Percentiles rank a stretch among this genome's conserved stretches.
Evolutionary conservation across 2,888 invertebrate genomes (phyloP).

Genomic region (Polymixis flavicincta): DNA sequence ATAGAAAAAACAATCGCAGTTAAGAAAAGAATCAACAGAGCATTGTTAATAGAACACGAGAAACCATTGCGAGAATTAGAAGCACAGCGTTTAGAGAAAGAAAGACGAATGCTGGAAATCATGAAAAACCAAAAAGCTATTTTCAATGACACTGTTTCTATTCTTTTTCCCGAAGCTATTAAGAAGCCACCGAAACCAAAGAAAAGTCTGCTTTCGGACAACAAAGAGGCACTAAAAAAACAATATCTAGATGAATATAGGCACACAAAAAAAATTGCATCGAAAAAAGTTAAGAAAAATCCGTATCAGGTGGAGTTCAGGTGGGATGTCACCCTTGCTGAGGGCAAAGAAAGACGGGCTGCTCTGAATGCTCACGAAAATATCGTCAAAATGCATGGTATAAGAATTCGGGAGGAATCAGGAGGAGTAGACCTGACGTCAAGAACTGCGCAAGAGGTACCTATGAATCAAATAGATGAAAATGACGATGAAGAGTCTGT

Average conservation of each 20-base stretch:
- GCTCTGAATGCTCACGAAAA: constrained; percentile 84
- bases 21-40: constrained; percentile 91
- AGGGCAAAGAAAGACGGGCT: constrained; percentile 87
- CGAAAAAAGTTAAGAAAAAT: constrained; percentile 84
- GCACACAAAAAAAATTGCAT: constrained; percentile 75
- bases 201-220: constrained; percentile 84
- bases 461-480: not conserved
- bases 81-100: constrained; percentile 90
- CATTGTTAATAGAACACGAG: constrained; percentile 91
- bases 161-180: constrained; percentile 91
- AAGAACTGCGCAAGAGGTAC: not conserved
- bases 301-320: constrained; percentile 88
- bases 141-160: constrained; percentile 92
- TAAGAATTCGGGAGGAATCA: constrained; percentile 76
- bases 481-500: constrained; percentile 18
- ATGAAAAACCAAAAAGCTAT: constrained; percentile 91
- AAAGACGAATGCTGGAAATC: constrained; percentile 89
- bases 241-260: constrained; percentile 83
- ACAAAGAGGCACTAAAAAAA: constrained; percentile 80
- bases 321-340: constrained; percentile 90
- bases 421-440: constrained; percentile 36
- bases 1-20: constrained; percentile 92
- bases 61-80: constrained; percentile 91
- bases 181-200: constrained; percentile 84
- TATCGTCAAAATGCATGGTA: constrained; percentile 80